Evolutionary conservation across 2,888 invertebrate species (phyloP).

Genomic region (Platycnemis pennipes): DNA sequence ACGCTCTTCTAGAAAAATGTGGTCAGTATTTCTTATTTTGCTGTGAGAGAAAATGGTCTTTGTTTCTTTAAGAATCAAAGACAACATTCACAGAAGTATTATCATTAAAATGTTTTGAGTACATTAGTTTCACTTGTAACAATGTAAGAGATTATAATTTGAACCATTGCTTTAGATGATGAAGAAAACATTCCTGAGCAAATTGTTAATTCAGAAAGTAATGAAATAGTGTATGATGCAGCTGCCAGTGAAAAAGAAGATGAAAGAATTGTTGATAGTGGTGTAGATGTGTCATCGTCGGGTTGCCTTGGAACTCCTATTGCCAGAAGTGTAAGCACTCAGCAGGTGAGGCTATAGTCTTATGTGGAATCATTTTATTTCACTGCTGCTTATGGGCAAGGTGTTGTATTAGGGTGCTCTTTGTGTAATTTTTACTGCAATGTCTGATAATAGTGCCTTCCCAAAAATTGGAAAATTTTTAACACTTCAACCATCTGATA

Average conservation of each 20-base stretch:
- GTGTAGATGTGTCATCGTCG: constrained; percentile 77
- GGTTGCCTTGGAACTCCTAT: constrained; percentile 55
- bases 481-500: too few relatives aligned
- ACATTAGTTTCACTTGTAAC: not conserved
- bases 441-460: too few relatives aligned
- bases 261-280: constrained; percentile 76
- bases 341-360: constrained; percentile 3
- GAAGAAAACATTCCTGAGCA: not conserved
- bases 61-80: too few relatives aligned
- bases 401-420: too few relatives aligned
- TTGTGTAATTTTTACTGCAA: too few relatives aligned
- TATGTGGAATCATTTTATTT: not conserved
- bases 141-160: not conserved
- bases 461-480: too few relatives aligned
- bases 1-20: constrained; percentile 75
- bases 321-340: not conserved
- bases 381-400: too few relatives aligned
- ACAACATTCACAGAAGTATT: too few relatives aligned
- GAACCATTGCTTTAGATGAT: not conserved
- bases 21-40: constrained; percentile 69
- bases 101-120: too few relatives aligned
- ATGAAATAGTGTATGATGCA: not conserved
- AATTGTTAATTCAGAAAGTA: not conserved
- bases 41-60: too few relatives aligned
- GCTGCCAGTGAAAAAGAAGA: constrained; percentile 43